Evolutionary conservation across 2,888 invertebrate genomes (phyloP).

Genomic region (Lochmaea crataegi): DNA sequence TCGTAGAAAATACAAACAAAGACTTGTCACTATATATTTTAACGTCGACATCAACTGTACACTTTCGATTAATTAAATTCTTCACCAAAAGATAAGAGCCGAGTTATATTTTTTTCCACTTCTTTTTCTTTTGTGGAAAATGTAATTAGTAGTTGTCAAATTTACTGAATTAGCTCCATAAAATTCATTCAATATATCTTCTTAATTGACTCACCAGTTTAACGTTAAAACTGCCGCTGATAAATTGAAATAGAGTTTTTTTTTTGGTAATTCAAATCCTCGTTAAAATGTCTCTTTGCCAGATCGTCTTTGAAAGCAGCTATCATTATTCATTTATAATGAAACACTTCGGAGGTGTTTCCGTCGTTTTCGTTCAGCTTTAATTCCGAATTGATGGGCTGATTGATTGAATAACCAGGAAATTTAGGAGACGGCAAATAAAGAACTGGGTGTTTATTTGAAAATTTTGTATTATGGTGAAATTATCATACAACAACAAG

Average conservation of each 20-base stretch:
- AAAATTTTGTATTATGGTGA: no score
- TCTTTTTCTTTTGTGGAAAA: constrained; percentile 3
- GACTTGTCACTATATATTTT: background rate
- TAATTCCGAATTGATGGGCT: constrained; percentile 11
- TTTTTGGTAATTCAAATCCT: constrained; percentile 25
- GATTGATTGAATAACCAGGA: constrained; percentile 12
- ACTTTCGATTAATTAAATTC: no score
- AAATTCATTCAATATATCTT: constrained; percentile 33
- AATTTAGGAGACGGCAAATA: background rate
- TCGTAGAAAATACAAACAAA: constrained; percentile 11
- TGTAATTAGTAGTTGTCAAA: constrained; percentile 18
- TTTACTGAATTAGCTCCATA: constrained; percentile 14
- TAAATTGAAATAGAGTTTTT: constrained; percentile 27
- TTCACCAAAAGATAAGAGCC: no score
- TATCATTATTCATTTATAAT: constrained; percentile 32
- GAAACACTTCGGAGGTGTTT: constrained; percentile 30
- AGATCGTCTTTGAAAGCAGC: constrained; percentile 14
- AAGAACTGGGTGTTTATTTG: background rate
- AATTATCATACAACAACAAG: no score
- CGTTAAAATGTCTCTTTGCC: constrained; percentile 21
- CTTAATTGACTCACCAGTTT: constrained; percentile 31
- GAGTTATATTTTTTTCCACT: no score
- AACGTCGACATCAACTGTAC: background rate
- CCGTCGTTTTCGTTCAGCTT: constrained; percentile 6
- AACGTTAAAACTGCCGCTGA: constrained; percentile 24